Percentiles rank a stretch among this genome's conserved stretches.
Evolutionary conservation across 2,888 invertebrate species (phyloP).

Genomic region (Gari tellinella): DNA sequence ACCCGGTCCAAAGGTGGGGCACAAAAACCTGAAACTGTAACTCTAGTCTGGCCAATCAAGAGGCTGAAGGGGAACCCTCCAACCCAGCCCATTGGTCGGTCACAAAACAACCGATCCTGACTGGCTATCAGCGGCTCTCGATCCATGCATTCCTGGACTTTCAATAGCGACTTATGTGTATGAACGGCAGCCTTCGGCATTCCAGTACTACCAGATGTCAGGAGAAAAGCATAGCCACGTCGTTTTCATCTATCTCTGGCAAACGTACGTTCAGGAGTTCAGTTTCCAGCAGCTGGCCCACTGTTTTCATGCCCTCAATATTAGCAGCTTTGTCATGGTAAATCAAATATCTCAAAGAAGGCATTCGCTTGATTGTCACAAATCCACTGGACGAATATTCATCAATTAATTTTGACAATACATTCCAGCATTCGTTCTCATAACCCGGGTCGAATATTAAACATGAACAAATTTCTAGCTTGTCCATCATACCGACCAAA

Average conservation of each 20-base stretch:
- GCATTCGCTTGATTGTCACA: conserved; percentile 10
- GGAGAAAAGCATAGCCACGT: conserved; percentile 19
- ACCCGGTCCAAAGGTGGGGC: conserved; percentile 3
- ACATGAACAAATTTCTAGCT: conserved; percentile 21
- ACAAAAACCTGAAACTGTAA: conserved; percentile 21
- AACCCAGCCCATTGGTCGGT: conserved; percentile 25
- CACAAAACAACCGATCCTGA: conserved; percentile 9
- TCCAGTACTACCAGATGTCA: conserved; percentile 49
- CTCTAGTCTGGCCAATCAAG: conserved; percentile 22
- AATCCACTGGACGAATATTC: conserved; percentile 10
- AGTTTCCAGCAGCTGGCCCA: conserved; percentile 7
- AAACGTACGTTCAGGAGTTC: not conserved
- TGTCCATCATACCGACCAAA: conserved; percentile 17
- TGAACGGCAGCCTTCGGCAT: conserved; percentile 33
- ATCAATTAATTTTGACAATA: conserved; percentile 20
- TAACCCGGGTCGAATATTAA: conserved; percentile 32
- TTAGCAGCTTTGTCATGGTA: not conserved
- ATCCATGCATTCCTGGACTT: not conserved
- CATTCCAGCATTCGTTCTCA: conserved; percentile 21
- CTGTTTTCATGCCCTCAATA: conserved; percentile 1
- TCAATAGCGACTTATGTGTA: not conserved
- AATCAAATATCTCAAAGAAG: conserved; percentile 18
- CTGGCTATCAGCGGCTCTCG: not conserved
- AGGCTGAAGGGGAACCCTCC: conserved; percentile 28
- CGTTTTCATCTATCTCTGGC: conserved; percentile 8